phyloP scores from a whole-genome alignment of 2,797 vertebrate species.

The Schizopygopsis malacanthus region DNA sequence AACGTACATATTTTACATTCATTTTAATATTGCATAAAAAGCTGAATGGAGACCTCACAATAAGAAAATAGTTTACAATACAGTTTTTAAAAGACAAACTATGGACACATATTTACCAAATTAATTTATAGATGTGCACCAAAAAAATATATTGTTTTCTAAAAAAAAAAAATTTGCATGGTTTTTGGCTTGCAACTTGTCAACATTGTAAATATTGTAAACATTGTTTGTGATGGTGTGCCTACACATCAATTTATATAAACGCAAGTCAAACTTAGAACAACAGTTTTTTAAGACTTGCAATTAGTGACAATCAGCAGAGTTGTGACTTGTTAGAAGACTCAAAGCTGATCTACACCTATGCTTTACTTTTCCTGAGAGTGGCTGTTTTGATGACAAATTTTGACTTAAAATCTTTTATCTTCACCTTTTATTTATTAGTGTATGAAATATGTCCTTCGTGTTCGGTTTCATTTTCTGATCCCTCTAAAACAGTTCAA shows the following conservation, averaged over 20 bases:
- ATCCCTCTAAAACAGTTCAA: background rate
- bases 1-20: background rate
- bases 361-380: background rate
- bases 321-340: background rate
- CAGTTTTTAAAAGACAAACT: no score
- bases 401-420: background rate
- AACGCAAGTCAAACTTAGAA: no score
- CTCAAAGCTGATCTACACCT: background rate
- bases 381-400: background rate
- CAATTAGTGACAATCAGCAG: background rate
- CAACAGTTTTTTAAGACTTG: background rate
- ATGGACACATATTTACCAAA: no score
- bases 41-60: background rate
- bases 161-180: no score
- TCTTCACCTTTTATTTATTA: background rate
- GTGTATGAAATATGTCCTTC: background rate
- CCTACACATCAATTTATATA: no score
- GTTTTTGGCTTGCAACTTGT: no score
- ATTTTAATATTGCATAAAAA: background rate
- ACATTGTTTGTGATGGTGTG: no score
- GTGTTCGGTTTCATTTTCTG: background rate
- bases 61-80: background rate
- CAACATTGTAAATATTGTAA: no score
- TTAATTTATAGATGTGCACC: no score
- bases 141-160: no score